Percentiles rank a stretch among this genome's conserved stretches.
Evolutionary conservation across 2,113 vertebrate species (phyloP).

Genomic region (Tupaia tana): DNA sequence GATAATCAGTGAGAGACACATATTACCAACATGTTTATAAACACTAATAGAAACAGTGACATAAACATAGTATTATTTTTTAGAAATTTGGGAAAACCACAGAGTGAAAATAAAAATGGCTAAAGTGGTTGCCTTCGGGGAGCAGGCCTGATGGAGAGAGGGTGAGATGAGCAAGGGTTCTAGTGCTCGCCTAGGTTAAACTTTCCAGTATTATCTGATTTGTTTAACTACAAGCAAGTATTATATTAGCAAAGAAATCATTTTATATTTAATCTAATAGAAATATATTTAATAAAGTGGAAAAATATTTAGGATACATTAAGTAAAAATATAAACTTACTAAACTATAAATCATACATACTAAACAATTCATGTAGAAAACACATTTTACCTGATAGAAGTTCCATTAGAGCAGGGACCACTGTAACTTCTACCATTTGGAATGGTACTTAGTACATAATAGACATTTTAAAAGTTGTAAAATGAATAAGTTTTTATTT

Average conservation of each 20-base stretch:
- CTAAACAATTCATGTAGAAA: not conserved
- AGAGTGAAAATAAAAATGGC: not conserved
- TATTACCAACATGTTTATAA: not conserved
- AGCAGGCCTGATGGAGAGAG: not conserved
- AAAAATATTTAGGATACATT: conserved; percentile 22
- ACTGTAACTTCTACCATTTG: not conserved
- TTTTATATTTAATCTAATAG: not conserved
- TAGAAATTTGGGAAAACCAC: not conserved
- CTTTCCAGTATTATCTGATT: not conserved
- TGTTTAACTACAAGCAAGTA: not conserved
- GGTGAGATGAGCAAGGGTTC: not conserved
- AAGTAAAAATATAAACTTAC: conserved; percentile 20
- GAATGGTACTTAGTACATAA: not conserved
- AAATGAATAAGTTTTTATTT: conserved; percentile 17
- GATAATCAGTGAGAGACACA: conserved; percentile 21
- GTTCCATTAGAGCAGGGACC: not conserved
- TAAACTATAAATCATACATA: not conserved
- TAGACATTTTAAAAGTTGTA: not conserved
- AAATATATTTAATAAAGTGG: conserved; percentile 31
- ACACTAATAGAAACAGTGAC: no score
- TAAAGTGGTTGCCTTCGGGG: not conserved
- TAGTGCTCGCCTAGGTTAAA: not conserved
- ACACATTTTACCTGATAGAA: conserved; percentile 3
- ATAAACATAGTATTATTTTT: no score
- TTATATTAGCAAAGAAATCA: not conserved